Evolutionary conservation across 2,797 vertebrate species (phyloP).

Genomic region (Babyrousa celebensis): DNA sequence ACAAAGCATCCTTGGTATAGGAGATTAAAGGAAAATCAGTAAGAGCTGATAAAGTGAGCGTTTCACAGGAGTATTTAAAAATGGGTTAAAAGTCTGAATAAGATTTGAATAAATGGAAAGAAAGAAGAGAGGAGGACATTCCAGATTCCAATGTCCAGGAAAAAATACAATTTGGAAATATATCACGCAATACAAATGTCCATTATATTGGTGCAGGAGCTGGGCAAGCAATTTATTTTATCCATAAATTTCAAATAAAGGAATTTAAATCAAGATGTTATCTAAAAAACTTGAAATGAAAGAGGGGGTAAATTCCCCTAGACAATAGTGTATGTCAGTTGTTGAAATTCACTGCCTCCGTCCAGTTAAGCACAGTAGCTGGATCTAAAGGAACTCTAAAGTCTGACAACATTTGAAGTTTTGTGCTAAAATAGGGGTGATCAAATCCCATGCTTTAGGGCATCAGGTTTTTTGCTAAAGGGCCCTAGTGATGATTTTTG

Average conservation of each 20-base stretch:
- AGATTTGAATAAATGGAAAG: constrained; percentile 60
- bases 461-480: constrained; percentile 50
- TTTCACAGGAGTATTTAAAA: background rate
- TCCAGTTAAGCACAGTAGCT: background rate
- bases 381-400: constrained; percentile 49
- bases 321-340: background rate
- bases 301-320: constrained; percentile 26
- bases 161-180: constrained; percentile 20
- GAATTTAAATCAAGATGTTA: background rate
- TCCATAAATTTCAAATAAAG: constrained; percentile 64
- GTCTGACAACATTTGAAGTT: constrained; percentile 47
- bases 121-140: background rate
- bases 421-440: background rate
- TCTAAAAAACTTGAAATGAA: constrained; percentile 30
- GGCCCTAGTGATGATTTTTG: constrained; percentile 28
- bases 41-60: background rate
- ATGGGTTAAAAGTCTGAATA: constrained; percentile 4
- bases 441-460: constrained; percentile 17
- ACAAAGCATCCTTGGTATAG: background rate
- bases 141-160: background rate
- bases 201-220: background rate
- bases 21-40: constrained; percentile 8
- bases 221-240: background rate
- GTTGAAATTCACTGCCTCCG: constrained; percentile 55
- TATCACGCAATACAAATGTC: background rate